Base-by-base conservation (phyloP, 2,797 vertebrate genomes). In the Darevskia nairensis region DNA sequence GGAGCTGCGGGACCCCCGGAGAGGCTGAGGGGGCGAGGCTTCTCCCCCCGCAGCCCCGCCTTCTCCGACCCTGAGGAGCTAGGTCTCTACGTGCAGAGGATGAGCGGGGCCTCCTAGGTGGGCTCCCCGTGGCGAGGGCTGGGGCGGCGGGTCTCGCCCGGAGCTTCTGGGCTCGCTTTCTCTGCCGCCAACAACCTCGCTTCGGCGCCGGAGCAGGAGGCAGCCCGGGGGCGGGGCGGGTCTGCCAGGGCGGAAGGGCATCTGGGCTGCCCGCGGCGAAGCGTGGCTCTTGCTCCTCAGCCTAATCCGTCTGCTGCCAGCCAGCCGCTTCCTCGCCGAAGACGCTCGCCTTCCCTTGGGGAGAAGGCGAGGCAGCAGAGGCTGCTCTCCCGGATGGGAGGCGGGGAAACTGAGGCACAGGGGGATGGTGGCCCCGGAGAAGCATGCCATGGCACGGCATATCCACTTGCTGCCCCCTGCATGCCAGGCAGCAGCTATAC, bases 221-320 rank as follows among this genome's bases (percentile, higher is more conserved):
- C 21, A 8, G 25, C 64, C 64, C 25, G 6, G 64, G 25, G 64
- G 25, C 23, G 6, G 25, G 19, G 0, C 64, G 25, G 64, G 64
- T 68, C 64, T 68, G 64, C 21, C 0, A 68, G 64, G 64, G 64
- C 50, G 50, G 50, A 55, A 55, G 50, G 50, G 50, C 50, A 55
- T 0, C 50, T 55, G 50, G 50, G 50, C 50, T 55, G 50, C 50
- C 50, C 50, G 50, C 13, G 59, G 72, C 6, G 8, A 32, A 79
- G 82, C 9, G 88, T 85, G 89, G 27, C 27, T 69, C 82, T 61
- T 1, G 85, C 66, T 77, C 10, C 80, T 2, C 23, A 23, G 21
- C 61, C 21, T 6, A 64, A 32, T 0, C 7, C 0, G 0, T 0
- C 6, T 76, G 41, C 25, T 46, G 23, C 41, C 25, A 50, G 44